phyloP scores from a whole-genome alignment of 1,140 invertebrate genomes.

The Rhagoletis zephyria region DNA sequence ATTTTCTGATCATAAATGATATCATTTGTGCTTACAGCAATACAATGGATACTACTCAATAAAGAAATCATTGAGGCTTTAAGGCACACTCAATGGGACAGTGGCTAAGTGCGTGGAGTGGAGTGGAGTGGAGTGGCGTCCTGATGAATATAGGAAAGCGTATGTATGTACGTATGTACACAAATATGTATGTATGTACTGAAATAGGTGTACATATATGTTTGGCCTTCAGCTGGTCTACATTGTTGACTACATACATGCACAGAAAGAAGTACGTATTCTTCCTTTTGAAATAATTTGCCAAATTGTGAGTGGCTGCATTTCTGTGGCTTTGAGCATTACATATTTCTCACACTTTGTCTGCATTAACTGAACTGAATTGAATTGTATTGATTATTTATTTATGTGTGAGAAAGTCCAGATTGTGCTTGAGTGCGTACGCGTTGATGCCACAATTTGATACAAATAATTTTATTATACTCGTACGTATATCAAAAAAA shows the following conservation, averaged over 20 bases:
- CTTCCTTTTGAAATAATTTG: constrained; percentile 22
- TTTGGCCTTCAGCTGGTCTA: too few relatives aligned
- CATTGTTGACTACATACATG: too few relatives aligned
- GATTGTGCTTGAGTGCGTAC: constrained; percentile 17
- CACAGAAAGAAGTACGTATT: too few relatives aligned
- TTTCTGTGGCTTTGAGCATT: constrained; percentile 32
- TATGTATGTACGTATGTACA: not conserved
- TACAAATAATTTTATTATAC: constrained; percentile 26
- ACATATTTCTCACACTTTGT: constrained; percentile 28
- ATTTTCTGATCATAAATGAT: constrained; percentile 23
- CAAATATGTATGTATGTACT: too few relatives aligned
- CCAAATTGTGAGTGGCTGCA: not conserved
- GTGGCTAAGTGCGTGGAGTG: not conserved
- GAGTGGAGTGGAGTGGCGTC: too few relatives aligned
- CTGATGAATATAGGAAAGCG: not conserved
- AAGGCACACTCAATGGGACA: not conserved
- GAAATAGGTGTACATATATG: too few relatives aligned
- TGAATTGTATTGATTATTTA: constrained; percentile 19
- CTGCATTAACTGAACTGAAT: not conserved
- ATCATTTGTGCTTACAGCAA: not conserved
- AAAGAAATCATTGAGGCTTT: constrained; percentile 28
- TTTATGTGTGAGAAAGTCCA: not conserved
- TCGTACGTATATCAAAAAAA: not conserved
- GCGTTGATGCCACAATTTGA: constrained; percentile 28
- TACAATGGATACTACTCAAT: constrained; percentile 20